A percentile compares a stretch with the other conserved stretches of the same genome.
Evolutionary conservation across 2,888 invertebrate species (phyloP).

Genomic region (Habroteleia sp.): DNA sequence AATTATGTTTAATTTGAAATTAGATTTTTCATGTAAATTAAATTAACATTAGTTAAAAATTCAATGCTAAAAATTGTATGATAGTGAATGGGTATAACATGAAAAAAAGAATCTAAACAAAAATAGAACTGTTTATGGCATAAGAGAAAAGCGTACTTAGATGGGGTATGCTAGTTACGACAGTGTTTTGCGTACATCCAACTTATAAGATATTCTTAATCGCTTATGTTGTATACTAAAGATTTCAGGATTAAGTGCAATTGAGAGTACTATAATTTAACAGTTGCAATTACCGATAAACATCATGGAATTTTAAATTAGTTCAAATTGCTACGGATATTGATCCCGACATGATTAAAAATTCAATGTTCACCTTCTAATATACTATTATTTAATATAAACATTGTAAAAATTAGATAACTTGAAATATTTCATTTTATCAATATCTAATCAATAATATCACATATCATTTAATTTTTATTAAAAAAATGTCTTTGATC

Average conservation of each 20-base stretch:
- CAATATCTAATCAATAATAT: too few relatives aligned
- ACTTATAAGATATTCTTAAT: constrained; percentile 70
- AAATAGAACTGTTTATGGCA: constrained; percentile 37
- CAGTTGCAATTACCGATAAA: constrained; percentile 69
- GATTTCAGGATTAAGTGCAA: constrained; percentile 67
- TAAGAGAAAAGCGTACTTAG: constrained; percentile 33
- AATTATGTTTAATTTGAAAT: constrained; percentile 23
- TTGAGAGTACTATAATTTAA: constrained; percentile 70
- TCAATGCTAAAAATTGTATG: constrained; percentile 18
- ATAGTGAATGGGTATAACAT: constrained; percentile 12
- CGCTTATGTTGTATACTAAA: constrained; percentile 66
- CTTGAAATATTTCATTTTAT: too few relatives aligned
- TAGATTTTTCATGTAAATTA: constrained; percentile 9
- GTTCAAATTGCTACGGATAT: constrained; percentile 65
- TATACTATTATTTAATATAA: too few relatives aligned
- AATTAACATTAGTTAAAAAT: constrained; percentile 34
- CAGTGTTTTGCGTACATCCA: constrained; percentile 49
- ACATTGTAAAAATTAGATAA: too few relatives aligned
- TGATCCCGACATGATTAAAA: constrained; percentile 64
- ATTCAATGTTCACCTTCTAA: constrained; percentile 38
- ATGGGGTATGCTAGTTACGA: constrained; percentile 35
- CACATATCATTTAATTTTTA: too few relatives aligned
- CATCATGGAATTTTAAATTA: constrained; percentile 67
- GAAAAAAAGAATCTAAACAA: constrained; percentile 17
- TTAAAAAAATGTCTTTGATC: too few relatives aligned